Evolutionary conservation across 2,888 invertebrate genomes (phyloP).

Genomic region (Heteromyza rotundicornis): DNA sequence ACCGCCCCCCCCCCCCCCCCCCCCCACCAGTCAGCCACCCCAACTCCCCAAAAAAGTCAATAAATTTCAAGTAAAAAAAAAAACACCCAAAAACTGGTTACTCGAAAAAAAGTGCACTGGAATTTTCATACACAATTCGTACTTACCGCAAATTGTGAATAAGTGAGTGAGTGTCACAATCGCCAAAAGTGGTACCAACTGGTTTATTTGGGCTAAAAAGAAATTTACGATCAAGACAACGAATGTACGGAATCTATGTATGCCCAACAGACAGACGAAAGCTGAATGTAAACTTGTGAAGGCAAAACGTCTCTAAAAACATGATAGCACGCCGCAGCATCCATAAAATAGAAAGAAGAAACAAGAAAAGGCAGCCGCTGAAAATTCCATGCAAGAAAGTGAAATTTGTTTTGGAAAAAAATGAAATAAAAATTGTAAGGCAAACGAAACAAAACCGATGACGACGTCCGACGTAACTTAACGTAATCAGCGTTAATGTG

Average conservation of each 20-base stretch:
- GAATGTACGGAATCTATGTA: no score
- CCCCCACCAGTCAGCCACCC: no score
- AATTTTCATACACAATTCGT: no score
- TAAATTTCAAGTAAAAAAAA: no score
- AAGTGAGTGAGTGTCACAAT: slow-evolving; percentile 23
- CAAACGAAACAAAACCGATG: not conserved
- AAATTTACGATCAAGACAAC: slow-evolving; percentile 38
- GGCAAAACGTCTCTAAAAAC: no score
- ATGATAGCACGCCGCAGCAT: not conserved
- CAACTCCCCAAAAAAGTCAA: no score
- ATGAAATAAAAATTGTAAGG: not conserved
- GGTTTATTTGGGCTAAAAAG: slow-evolving; percentile 54
- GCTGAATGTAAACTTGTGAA: no score
- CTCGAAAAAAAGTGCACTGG: no score
- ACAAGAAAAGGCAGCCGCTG: not conserved
- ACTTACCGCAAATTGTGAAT: no score
- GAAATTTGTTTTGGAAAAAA: slow-evolving; percentile 16
- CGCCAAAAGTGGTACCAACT: slow-evolving; percentile 40
- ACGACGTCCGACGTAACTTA: not conserved
- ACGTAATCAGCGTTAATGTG: slow-evolving; percentile 15
- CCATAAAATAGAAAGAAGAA: not conserved
- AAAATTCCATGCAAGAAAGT: slow-evolving; percentile 19
- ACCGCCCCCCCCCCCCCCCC: no score
- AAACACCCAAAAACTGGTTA: no score
- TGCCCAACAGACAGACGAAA: no score